Percentiles rank a stretch among this genome's conserved stretches.
Conservation (phyloP, 2,888 invertebrate genomes). For the Gibbula magus region DNA sequence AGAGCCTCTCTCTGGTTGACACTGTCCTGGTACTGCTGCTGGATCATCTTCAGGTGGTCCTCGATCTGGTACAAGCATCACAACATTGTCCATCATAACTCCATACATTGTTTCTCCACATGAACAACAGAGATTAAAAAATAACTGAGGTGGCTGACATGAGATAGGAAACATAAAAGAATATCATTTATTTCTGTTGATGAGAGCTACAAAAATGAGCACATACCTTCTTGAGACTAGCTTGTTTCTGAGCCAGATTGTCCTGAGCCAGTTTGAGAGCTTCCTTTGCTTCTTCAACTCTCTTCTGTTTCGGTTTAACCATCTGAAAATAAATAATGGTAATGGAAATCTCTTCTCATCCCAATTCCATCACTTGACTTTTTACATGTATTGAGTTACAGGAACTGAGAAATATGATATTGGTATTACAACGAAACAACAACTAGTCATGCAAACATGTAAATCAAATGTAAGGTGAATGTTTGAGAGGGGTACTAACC, state of each 20-base stretch:
- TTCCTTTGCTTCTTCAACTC: conserved; percentile 73
- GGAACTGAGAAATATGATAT: too few relatives aligned
- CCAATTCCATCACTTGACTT: too few relatives aligned
- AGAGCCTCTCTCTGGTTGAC: conserved; percentile 73
- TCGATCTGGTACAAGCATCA: conserved; percentile 67
- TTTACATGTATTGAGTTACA: too few relatives aligned
- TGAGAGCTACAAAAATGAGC: not conserved
- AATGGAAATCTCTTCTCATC: too few relatives aligned
- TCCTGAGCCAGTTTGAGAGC: conserved; percentile 71
- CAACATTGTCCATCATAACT: not conserved
- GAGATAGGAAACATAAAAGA: not conserved
- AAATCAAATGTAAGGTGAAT: too few relatives aligned
- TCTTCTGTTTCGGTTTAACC: conserved; percentile 74
- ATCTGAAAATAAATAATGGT: conserved; percentile 62
- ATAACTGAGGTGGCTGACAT: not conserved
- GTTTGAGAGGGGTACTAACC: conserved; percentile 46
- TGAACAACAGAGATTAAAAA: too few relatives aligned
- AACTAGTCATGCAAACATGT: too few relatives aligned
- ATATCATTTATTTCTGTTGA: not conserved
- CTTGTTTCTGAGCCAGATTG: conserved; percentile 71
- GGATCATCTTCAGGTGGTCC: conserved; percentile 69
- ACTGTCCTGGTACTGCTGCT: conserved; percentile 73
- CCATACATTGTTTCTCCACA: too few relatives aligned
- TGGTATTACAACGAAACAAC: too few relatives aligned
- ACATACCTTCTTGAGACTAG: conserved; percentile 69